Conservation (phyloP, 2,113 vertebrate genomes). For the Chaetorhynchus papuensis region DNA sequence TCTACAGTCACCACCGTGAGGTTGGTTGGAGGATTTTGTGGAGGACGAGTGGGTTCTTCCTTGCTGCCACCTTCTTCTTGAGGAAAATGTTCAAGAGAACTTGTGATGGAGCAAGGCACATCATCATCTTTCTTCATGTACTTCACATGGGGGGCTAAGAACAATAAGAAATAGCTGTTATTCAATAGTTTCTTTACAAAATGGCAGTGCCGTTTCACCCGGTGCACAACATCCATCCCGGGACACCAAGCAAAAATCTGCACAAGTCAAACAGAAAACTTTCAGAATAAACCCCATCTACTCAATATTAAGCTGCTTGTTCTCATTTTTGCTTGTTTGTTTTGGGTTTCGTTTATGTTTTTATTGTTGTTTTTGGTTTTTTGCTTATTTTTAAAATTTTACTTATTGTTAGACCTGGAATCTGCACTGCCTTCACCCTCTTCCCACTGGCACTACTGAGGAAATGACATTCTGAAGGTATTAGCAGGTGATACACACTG, state of each 20-base stretch:
- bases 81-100: slow-evolving; percentile 84
- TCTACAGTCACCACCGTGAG: slow-evolving; percentile 95
- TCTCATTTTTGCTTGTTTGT: neutral
- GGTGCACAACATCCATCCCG: neutral
- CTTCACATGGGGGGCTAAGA: slow-evolving; percentile 85
- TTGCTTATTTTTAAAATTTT: neutral
- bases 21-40: slow-evolving; percentile 86
- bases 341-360: neutral
- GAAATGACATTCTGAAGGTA: neutral
- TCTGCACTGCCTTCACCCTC: neutral
- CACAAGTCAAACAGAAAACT: neutral
- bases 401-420: neutral
- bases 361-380: neutral
- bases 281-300: neutral
- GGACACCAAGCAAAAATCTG: neutral
- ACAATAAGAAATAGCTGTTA: neutral
- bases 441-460: neutral
- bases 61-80: slow-evolving; percentile 75
- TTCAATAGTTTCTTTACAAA: neutral
- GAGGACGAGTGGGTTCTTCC: slow-evolving; percentile 79
- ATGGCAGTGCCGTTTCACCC: neutral
- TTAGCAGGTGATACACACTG: neutral
- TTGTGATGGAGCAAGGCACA: slow-evolving; percentile 93
- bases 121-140: slow-evolving; percentile 87
- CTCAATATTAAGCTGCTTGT: neutral